A percentile compares a stretch with the other conserved stretches of the same genome.
phyloP scores from a whole-genome alignment of 2,888 invertebrate genomes.

The Cremastobaeus sp. region DNA sequence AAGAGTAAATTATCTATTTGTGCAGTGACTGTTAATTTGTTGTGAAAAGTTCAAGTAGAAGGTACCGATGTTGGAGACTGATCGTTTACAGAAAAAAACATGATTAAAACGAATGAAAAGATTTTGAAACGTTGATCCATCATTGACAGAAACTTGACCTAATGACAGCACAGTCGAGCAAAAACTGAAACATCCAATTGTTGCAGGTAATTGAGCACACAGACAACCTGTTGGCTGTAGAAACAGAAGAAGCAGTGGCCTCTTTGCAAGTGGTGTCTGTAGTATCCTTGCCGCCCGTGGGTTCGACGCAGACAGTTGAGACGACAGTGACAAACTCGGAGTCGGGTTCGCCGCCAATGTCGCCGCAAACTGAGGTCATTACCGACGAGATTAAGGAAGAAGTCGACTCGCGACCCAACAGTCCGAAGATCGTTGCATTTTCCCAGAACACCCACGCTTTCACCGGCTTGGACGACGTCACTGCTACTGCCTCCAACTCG shows the following conservation, averaged over 20 bases:
- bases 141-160: too few species aligned
- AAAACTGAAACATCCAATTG: neutral
- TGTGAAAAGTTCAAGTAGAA: too few species aligned
- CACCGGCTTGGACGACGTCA: constrained; percentile 68
- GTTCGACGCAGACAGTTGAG: constrained; percentile 83
- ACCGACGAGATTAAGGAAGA: constrained; percentile 71
- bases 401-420: constrained; percentile 68
- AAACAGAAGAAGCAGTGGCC: constrained; percentile 77
- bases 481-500: constrained; percentile 29
- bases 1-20: too few species aligned
- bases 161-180: too few species aligned
- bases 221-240: constrained; percentile 75
- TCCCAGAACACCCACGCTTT: constrained; percentile 66
- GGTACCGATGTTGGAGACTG: too few species aligned
- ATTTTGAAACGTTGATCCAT: too few species aligned
- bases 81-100: too few species aligned
- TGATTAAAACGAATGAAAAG: too few species aligned
- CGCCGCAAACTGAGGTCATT: constrained; percentile 72
- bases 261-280: constrained; percentile 80
- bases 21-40: too few species aligned
- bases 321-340: constrained; percentile 79
- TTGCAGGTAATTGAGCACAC: constrained; percentile 76
- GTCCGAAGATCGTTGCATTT: constrained; percentile 73
- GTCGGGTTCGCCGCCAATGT: constrained; percentile 71
- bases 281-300: constrained; percentile 81